Conservation (phyloP, 64 coral and sea anemone species). For the Stichodactyla helianthus region DNA sequence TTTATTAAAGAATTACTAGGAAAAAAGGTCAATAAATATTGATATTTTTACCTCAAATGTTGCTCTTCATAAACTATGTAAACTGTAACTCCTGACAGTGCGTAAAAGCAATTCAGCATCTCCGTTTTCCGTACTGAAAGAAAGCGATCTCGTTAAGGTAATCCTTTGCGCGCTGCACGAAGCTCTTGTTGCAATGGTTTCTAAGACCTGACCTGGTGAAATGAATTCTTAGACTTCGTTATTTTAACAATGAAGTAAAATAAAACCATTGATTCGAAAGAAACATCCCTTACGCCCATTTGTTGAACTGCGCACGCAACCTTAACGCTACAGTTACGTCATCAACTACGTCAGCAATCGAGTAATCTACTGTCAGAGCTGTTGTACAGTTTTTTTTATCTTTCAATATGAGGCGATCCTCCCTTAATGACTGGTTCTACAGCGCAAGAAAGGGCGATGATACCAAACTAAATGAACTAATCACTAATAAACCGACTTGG, state of each 20-base stretch:
- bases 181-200: no score
- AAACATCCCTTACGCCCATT: no score
- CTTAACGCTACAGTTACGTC: not conserved
- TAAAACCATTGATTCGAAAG: no score
- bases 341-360: not conserved
- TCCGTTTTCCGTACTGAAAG: no score
- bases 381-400: not conserved
- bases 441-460: conserved; percentile 53
- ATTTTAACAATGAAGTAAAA: no score
- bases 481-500: not conserved
- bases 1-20: conserved; percentile 5
- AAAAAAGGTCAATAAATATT: conserved; percentile 10
- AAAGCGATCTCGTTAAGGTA: no score
- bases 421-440: conserved; percentile 60
- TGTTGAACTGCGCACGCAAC: not conserved
- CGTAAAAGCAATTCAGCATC: no score
- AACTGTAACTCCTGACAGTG: no score
- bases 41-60: conserved; percentile 2
- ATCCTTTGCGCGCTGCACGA: no score
- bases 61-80: not conserved
- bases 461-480: conserved; percentile 17
- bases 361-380: not conserved
- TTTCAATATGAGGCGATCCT: not conserved
- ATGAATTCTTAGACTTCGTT: no score
- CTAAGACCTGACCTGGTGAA: no score